Evolutionary conservation across 2,797 vertebrate genomes (phyloP), one percentile per base, ranked within the genome.

Genomic region (Lacerta agilis): DNA sequence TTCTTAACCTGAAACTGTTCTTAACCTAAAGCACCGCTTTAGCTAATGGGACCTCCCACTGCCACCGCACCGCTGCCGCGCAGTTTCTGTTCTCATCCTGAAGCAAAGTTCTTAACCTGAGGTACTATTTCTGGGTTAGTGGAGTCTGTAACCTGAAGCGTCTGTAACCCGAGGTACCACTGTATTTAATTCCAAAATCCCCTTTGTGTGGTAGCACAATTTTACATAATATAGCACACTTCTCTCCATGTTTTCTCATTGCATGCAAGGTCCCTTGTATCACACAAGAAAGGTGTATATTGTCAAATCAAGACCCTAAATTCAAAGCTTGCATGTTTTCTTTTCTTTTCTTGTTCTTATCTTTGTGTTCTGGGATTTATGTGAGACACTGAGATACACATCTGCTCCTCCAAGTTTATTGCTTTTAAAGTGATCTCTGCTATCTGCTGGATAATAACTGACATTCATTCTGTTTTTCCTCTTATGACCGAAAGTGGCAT

Each of bases 181-280:
- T 33, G 33, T 33, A 41, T 41, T 23, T 7, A 4, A 20, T 73
- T 73, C 13, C 72, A 41, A 66, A n/a, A 66, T 61, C 20, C 78
- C 15, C 15, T 49, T 33, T 86, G 2, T 18, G 7, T 17, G 43
- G 11, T 4, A 9, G 58, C 3, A 36, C 33, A 2, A 41, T 33
- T 79, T 55, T 27, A 23, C 64, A 79, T 38, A 69, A 78, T 79
- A 10, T 29, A n/a, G 2, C 36, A 17, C 13, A 1, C 49, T 0
- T 66, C 55, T 43, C 4, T 13, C 55, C n/a, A 10, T 43, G 27
- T 77, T 41, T 8, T 55, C 0, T 0, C 27, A 13, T 27, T 3
- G 0, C 36, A 0, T 80, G 33, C 1, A 66, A 86, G 36, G 1
- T 1, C 4, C 0, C 1, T 0, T 36, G 1, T 0, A 10, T 49